Base-by-base conservation (phyloP, 2,797 vertebrate species). In the Dromococcyx pavoninus region DNA sequence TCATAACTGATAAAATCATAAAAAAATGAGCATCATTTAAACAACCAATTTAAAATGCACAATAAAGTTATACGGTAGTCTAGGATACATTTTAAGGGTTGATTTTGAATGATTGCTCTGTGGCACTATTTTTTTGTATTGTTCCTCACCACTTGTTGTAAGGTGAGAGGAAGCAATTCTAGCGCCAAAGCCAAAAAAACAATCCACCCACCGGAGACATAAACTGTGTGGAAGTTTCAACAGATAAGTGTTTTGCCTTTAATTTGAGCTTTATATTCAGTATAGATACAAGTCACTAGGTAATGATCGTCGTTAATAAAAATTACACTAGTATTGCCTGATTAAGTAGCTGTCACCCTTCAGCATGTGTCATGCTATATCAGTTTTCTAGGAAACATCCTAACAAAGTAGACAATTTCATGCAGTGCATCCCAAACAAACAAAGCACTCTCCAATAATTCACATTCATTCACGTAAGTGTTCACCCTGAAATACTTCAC, bases 401-500 rank as follows among this genome's bases (percentile, higher is more conserved):
- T 44, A 78, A 80, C 27, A 33, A 78, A 92, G 67, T 48, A 76
- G 65, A 86, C 73, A 2, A 89, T 50, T 87, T 89, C 37, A 82
- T 67, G 71, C 25, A 50, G 71, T 9, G 3, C 39, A 82, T 46
- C 57, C 77, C 91, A 91, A 93, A 92, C 51, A 95, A 94, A 95
- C 21, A 86, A 94, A 88, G 33, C 41, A 82, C 30, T 91, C 33
- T 92, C 76, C 89, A 89, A 69, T 88, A 89, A 56, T 39, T 70
- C 51, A 56, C 62, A 84, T 91, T 86, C 65, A 78, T 79, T 89
- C 83, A 65, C 62, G 10, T 65, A 67, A 82, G 13, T 50, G 69
- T 84, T 95, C 79, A 83, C 43, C 64, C 73, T 81, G 79, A 94
- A 93, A 79, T 84, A 90, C 73, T 88, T 86, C 58, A 88, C 48